Conservation (phyloP, 1,140 invertebrate genomes). For the Ooceraea biroi region DNA sequence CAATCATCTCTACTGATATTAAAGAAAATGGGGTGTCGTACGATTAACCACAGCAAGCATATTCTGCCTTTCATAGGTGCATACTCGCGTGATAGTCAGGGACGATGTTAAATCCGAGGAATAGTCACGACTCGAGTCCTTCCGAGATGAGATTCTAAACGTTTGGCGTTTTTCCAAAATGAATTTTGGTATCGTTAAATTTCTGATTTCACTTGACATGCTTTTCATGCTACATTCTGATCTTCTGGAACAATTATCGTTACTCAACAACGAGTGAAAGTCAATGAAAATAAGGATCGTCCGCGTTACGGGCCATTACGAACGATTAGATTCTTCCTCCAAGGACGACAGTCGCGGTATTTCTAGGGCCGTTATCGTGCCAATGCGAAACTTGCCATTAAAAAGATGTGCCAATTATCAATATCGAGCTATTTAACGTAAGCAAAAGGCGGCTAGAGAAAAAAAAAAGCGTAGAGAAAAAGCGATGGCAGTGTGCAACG, state of each 20-base stretch:
- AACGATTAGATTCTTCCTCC: conserved; percentile 10
- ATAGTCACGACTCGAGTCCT: conserved; percentile 24
- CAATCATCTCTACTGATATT: conserved; percentile 28
- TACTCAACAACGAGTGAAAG: neutral
- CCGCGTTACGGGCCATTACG: neutral
- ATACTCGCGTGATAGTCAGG: conserved; percentile 44
- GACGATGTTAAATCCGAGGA: conserved; percentile 47
- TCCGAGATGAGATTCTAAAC: conserved; percentile 27
- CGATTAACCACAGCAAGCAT: conserved; percentile 21
- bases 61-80: conserved; percentile 40
- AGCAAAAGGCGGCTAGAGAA: conserved; percentile 43
- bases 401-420: conserved; percentile 83
- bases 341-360: neutral
- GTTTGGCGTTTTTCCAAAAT: neutral
- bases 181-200: neutral
- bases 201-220: neutral
- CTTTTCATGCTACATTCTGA: neutral
- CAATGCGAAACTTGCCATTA: conserved; percentile 84
- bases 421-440: conserved; percentile 70
- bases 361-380: conserved; percentile 77
- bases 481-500: conserved; percentile 11
- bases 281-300: neutral
- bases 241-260: neutral
- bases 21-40: conserved; percentile 24
- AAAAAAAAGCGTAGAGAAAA: conserved; percentile 39